These are phyloP conservation scores for Tenodera sinensis DNA, from an alignment of 2,888 invertebrate genomes.

Conservation along the genomic window DNA sequence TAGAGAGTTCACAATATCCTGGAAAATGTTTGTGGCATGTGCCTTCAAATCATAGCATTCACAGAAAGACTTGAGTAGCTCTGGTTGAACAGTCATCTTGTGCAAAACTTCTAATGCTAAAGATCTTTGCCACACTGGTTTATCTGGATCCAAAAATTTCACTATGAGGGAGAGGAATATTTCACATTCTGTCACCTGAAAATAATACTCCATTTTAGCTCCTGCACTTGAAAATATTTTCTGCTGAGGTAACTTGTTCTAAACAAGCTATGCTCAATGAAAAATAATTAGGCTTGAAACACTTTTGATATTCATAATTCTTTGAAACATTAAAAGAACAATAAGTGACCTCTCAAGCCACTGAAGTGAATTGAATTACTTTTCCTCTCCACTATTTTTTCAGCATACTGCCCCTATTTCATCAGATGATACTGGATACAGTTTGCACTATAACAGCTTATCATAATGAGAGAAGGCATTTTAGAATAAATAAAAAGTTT, in stretches of 20 bases:
- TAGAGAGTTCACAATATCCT: constrained; percentile 91
- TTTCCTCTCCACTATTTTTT: no score
- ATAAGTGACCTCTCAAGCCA: no score
- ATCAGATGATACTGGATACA: no score
- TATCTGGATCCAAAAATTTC: constrained; percentile 95
- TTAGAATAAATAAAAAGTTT: no score
- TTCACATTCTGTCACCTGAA: constrained; percentile 93
- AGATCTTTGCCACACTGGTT: constrained; percentile 94
- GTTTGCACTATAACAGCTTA: no score
- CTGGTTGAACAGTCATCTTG: constrained; percentile 87
- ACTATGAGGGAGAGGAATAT: constrained; percentile 95
- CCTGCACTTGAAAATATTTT: no score
- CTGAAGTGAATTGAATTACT: no score
- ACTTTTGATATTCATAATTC: no score
- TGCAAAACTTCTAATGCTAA: constrained; percentile 93
- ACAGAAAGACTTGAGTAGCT: constrained; percentile 85
- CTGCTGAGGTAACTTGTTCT: not conserved
- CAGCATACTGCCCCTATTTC: no score
- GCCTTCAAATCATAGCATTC: constrained; percentile 93
- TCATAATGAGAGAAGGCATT: no score
- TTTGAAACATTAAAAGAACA: no score
- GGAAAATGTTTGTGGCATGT: constrained; percentile 87
- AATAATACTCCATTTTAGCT: constrained; percentile 18
- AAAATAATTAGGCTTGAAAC: not conserved
- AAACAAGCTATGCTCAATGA: not conserved